phyloP scores from a whole-genome alignment of 2,888 invertebrate species.

The Torymus tubicola region DNA sequence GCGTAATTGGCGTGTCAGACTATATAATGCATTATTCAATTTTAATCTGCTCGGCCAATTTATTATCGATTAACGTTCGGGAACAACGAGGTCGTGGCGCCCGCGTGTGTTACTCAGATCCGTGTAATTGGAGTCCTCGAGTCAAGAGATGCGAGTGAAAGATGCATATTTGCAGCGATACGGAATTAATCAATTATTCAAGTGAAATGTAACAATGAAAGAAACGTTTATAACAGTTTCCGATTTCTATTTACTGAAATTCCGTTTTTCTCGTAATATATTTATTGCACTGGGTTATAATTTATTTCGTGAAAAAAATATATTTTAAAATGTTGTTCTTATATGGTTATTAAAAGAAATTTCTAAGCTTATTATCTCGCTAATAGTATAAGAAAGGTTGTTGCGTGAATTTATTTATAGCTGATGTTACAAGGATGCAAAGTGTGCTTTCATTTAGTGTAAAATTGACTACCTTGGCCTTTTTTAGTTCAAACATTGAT shows the following conservation, averaged over 20 bases:
- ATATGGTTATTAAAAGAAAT: no score
- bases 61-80: constrained; percentile 3
- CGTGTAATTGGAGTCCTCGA: constrained; percentile 19
- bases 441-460: neutral
- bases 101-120: constrained; percentile 3
- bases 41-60: constrained; percentile 8
- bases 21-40: neutral
- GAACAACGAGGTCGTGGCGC: constrained; percentile 19
- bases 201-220: no score
- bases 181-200: constrained; percentile 38
- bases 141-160: constrained; percentile 14
- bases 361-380: no score
- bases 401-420: neutral
- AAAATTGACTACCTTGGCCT: neutral
- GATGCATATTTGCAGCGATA: constrained; percentile 14
- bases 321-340: no score
- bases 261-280: no score
- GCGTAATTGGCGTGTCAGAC: neutral
- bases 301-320: no score
- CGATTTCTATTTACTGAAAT: no score
- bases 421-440: neutral
- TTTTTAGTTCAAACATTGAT: no score
- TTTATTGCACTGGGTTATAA: no score
- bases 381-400: neutral
- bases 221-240: no score